Evolutionary conservation across 2,888 invertebrate species (phyloP).

Genomic region (Andrena camellia): DNA sequence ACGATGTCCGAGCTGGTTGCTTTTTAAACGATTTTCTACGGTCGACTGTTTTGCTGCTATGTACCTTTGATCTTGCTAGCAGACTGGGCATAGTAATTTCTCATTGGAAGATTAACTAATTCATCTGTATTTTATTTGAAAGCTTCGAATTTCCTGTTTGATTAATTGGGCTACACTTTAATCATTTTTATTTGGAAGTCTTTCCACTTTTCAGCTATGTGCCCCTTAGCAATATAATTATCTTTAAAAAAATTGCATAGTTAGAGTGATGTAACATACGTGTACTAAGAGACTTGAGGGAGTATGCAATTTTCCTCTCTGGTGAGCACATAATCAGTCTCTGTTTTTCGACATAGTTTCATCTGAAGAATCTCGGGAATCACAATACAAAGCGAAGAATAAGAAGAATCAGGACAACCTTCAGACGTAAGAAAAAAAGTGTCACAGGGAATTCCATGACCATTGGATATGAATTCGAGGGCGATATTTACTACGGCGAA

Average conservation of each 20-base stretch:
- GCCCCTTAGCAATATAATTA: too few species aligned
- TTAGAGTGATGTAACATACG: neutral
- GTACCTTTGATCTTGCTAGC: constrained; percentile 23
- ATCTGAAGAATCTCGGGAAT: too few species aligned
- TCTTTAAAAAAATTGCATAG: too few species aligned
- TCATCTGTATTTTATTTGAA: neutral
- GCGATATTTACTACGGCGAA: constrained; percentile 20
- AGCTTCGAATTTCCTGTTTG: neutral
- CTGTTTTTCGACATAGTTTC: too few species aligned
- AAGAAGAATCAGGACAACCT: too few species aligned
- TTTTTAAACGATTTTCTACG: constrained; percentile 61
- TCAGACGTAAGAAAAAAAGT: too few species aligned
- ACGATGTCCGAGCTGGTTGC: constrained; percentile 46
- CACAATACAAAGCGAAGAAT: too few species aligned
- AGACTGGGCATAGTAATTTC: neutral
- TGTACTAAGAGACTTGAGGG: neutral
- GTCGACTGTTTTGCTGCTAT: constrained; percentile 10
- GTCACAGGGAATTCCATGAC: neutral
- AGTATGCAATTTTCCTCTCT: too few species aligned
- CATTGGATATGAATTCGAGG: neutral
- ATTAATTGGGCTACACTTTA: neutral
- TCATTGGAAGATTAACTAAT: neutral
- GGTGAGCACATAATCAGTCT: too few species aligned
- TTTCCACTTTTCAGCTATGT: too few species aligned
- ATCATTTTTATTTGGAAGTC: neutral